Percentiles rank a stretch among this genome's conserved stretches.
Evolutionary conservation across 2,797 vertebrate species (phyloP).

Genomic region (Chiroxiphia lanceolata): DNA sequence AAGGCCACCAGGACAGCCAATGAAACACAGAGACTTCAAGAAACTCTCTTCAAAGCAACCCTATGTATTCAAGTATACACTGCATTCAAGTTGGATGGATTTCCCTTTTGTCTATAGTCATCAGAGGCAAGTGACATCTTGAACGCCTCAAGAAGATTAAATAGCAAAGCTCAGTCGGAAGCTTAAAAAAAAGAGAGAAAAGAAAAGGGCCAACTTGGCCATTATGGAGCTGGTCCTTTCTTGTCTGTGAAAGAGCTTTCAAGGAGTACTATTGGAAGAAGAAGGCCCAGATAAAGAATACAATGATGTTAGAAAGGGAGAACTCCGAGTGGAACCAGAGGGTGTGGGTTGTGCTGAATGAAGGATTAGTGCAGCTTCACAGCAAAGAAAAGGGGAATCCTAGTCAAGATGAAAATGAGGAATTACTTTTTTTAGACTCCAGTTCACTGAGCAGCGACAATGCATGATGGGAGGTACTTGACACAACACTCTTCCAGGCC

Average conservation of each 20-base stretch:
- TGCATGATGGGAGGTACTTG: constrained; percentile 97
- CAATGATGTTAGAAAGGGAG: constrained; percentile 80
- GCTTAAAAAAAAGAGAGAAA: constrained; percentile 84
- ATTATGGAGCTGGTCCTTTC: constrained; percentile 86
- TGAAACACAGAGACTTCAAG: constrained; percentile 81
- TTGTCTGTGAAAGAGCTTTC: constrained; percentile 87
- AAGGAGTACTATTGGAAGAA: constrained; percentile 83
- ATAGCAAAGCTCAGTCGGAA: constrained; percentile 95
- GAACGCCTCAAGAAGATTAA: constrained; percentile 99
- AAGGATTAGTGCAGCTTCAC: constrained; percentile 88
- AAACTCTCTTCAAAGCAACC: constrained; percentile 83
- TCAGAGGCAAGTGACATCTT: constrained; percentile 97
- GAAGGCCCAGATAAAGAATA: constrained; percentile 80
- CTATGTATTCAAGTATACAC: constrained; percentile 78
- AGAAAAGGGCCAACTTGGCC: constrained; percentile 82
- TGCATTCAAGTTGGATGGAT: constrained; percentile 83
- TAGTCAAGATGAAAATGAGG: constrained; percentile 91
- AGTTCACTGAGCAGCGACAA: constrained; percentile 94
- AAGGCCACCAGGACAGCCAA: constrained; percentile 88
- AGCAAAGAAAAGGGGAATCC: constrained; percentile 82
- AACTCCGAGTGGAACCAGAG: constrained; percentile 78
- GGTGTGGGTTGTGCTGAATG: constrained; percentile 82
- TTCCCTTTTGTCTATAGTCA: constrained; percentile 92
- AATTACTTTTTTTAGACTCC: constrained; percentile 91
- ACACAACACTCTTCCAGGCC: constrained; percentile 96